A percentile compares a stretch with the other conserved stretches of the same genome.
Evolutionary conservation across 2,797 vertebrate genomes (phyloP).

Genomic region (Spheniscus humboldti): DNA sequence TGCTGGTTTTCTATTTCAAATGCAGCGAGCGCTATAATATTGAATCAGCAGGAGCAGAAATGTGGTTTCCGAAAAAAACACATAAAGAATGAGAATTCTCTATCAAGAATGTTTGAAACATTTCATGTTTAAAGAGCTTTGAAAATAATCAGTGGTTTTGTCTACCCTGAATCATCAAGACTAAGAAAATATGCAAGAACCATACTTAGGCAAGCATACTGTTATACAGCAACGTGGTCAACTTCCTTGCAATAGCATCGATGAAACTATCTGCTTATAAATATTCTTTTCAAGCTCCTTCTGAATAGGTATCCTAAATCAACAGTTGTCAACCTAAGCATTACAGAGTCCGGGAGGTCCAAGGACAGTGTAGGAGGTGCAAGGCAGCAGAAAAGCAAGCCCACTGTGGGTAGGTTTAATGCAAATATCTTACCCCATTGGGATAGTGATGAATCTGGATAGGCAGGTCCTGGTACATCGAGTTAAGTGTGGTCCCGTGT

Average conservation of each 20-base stretch:
- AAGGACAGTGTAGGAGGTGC: background rate
- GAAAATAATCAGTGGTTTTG: background rate
- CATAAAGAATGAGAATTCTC: background rate
- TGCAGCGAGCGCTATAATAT: accelerated
- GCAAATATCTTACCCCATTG: constrained; percentile 82
- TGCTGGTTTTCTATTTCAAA: background rate
- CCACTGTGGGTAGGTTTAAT: background rate
- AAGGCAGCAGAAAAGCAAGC: background rate
- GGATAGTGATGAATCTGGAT: constrained; percentile 95
- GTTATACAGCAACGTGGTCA: background rate
- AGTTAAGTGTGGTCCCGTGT: constrained; percentile 83
- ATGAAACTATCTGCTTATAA: background rate
- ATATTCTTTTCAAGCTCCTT: background rate
- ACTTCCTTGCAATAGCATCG: background rate
- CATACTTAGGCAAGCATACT: background rate
- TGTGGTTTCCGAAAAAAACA: background rate
- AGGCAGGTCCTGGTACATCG: constrained; percentile 95
- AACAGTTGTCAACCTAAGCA: background rate
- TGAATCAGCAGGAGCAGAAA: background rate
- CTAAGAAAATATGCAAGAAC: background rate
- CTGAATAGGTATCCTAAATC: background rate
- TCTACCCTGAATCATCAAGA: background rate
- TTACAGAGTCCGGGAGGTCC: background rate
- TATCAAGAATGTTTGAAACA: background rate
- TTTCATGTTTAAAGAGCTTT: background rate